phyloP scores from a whole-genome alignment of 2,888 invertebrate genomes.

The Corbicula japonica region DNA sequence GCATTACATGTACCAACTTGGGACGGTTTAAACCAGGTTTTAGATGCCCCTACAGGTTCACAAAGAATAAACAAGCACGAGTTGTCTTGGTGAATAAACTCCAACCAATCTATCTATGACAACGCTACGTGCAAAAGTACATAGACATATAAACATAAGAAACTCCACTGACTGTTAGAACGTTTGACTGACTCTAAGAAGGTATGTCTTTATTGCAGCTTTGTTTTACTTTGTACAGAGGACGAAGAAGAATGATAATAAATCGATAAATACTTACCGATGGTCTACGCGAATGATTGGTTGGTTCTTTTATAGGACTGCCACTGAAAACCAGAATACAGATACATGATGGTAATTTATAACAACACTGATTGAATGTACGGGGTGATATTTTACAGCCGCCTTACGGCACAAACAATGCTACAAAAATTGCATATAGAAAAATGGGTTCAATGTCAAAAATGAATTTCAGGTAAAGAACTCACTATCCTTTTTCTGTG shows the following conservation, averaged over 20 bases:
- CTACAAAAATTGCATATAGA: too few species aligned
- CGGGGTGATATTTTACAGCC: too few species aligned
- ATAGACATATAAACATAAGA: too few species aligned
- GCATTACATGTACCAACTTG: too few species aligned
- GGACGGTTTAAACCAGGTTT: too few species aligned
- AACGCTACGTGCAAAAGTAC: neutral
- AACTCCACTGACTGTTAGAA: neutral
- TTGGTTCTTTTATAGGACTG: constrained; percentile 26
- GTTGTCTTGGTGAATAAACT: neutral
- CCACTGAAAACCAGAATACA: constrained; percentile 47
- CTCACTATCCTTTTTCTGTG: too few species aligned
- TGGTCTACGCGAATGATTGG: neutral
- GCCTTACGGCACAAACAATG: too few species aligned
- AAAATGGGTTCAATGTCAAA: too few species aligned
- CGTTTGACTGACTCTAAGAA: neutral
- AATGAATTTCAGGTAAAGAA: too few species aligned
- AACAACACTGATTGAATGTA: too few species aligned
- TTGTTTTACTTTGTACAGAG: neutral
- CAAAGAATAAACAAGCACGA: constrained; percentile 10
- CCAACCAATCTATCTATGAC: neutral
- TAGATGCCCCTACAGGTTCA: too few species aligned
- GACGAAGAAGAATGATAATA: neutral
- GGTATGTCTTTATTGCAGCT: neutral
- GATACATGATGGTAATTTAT: too few species aligned
- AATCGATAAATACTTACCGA: constrained; percentile 26